Conservation (phyloP, 2,113 vertebrate genomes). For the Glaucomys volans region DNA sequence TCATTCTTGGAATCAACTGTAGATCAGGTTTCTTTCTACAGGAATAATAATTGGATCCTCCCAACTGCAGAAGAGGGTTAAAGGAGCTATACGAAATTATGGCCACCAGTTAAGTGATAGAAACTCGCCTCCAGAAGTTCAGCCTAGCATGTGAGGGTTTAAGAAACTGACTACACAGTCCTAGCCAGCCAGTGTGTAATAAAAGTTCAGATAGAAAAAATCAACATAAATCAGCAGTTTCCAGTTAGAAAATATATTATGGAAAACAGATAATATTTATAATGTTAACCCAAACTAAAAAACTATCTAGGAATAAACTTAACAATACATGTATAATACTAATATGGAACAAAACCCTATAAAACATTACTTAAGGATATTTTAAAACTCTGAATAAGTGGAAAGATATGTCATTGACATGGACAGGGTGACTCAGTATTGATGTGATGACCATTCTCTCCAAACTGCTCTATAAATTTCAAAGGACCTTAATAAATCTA, state of each 20-base stretch:
- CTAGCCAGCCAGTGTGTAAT: background rate
- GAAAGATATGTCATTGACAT: background rate
- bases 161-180: background rate
- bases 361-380: constrained; percentile 18
- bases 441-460: background rate
- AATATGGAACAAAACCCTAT: background rate
- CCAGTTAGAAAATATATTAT: background rate
- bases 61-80: background rate
- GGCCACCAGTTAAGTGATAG: background rate
- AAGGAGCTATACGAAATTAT: background rate
- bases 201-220: background rate
- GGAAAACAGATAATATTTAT: background rate
- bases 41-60: background rate
- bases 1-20: background rate
- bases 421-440: background rate
- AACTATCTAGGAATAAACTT: background rate
- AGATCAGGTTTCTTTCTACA: background rate
- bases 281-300: background rate
- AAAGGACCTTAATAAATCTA: constrained; percentile 36
- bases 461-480: constrained; percentile 52
- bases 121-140: background rate
- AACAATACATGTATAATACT: background rate
- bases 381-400: background rate
- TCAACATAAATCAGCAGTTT: background rate
- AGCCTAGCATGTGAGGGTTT: background rate